phyloP scores from a whole-genome alignment of 2,797 vertebrate species.

The Catostomus latipinnis region DNA sequence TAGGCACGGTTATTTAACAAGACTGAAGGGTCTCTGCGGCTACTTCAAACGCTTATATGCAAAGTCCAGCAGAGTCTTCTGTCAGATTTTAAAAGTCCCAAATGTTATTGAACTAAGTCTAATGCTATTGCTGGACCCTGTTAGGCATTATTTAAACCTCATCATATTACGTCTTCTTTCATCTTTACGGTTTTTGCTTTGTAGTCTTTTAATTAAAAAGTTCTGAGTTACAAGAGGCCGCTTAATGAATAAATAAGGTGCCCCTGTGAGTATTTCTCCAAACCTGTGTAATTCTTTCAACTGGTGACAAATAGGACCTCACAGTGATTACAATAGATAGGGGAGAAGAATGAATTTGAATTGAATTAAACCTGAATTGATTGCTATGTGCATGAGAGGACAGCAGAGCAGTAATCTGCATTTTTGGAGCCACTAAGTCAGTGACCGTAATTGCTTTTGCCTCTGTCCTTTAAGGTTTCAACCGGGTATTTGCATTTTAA shows the following conservation, averaged over 20 bases:
- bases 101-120: conserved; percentile 26
- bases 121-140: background rate
- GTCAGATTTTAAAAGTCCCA: conserved; percentile 2
- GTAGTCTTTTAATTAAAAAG: conserved; percentile 25
- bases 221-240: conserved; percentile 21
- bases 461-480: conserved; percentile 29
- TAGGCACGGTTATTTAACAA: conserved; percentile 1
- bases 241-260: conserved; percentile 44
- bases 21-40: background rate
- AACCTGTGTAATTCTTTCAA: conserved; percentile 27
- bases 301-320: conserved; percentile 41
- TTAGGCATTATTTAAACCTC: conserved; percentile 13
- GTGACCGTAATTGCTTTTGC: conserved; percentile 45
- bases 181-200: background rate
- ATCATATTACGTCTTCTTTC: conserved; percentile 10
- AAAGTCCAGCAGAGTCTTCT: background rate
- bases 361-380: conserved; percentile 45
- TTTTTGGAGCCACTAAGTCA: conserved; percentile 28
- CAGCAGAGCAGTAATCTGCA: conserved; percentile 34
- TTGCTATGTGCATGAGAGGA: conserved; percentile 41
- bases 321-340: conserved; percentile 24
- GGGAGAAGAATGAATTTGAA: conserved; percentile 42
- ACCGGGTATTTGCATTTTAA: conserved; percentile 39
- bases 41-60: conserved; percentile 28
- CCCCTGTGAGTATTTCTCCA: conserved; percentile 12